Base-by-base conservation (phyloP, 1,140 invertebrate species). In the Eufriesea mexicana region DNA sequence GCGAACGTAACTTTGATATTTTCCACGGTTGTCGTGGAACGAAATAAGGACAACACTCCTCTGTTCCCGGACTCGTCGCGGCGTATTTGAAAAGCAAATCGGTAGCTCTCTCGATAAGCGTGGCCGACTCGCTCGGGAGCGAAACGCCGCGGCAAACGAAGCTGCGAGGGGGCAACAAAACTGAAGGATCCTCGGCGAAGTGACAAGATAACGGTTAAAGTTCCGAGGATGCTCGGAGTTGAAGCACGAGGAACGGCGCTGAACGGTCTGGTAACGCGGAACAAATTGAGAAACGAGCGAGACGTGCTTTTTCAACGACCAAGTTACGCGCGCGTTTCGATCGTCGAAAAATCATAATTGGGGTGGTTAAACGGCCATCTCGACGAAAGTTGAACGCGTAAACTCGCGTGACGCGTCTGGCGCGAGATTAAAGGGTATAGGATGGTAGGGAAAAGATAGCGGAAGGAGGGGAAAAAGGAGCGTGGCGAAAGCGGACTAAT, bases 121-220 rank as follows among this genome's bases (percentile, higher is more conserved):
- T 35, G 25, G 10, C 45, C 5, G 35, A 51, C 28, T 49, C 14
- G 16, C 28, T 49, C 25, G 16, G 25, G 28, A 14, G 25, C 2
- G 61, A 62, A 61, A 75, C 45, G 12, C 2, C 4, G 74, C 28
- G 28, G 23, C 74, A 20, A 77, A 67, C 47, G 49, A 77, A 67
- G 49, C 51, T 28, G 14, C 75, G 67, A 59, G 25, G 25, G 49
- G 5, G 14, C 25, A 79, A 71, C 77, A 35, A 79, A 51, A 45
- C 67, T 59, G 20, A 42, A 71, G 77, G 64, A 79, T 79, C 66
- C 51, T 61, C 55, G 25, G 42, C 49, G 62, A 49, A 67, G 75
- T 35, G 77, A 59, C 77, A 71, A 72, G 77, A 79, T 49, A 79
- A 79, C 77, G 47, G 67, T 71, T 57, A 18, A 77, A 54, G 51